These are phyloP conservation scores for Atherix ibis DNA, from an alignment of 2,888 invertebrate species.

Conservation along the genomic window DNA sequence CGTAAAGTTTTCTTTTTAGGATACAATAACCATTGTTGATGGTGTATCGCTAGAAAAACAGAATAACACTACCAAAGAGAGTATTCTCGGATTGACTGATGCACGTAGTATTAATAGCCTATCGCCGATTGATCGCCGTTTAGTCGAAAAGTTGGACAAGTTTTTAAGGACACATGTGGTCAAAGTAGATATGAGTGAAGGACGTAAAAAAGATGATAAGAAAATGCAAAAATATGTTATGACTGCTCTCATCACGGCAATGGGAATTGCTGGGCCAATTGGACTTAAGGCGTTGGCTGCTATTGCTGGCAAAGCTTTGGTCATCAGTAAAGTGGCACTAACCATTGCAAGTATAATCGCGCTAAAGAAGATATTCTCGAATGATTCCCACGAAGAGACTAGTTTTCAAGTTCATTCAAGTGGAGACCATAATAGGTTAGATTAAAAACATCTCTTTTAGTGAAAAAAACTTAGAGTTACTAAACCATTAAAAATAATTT, in stretches of 20 bases:
- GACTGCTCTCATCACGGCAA: constrained; percentile 44
- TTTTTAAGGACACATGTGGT: constrained; percentile 48
- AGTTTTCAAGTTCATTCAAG: constrained; percentile 54
- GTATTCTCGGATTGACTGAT: constrained; percentile 34
- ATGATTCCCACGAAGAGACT: constrained; percentile 44
- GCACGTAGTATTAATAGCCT: constrained; percentile 40
- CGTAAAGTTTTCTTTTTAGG: too few species aligned
- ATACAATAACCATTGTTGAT: constrained; percentile 43
- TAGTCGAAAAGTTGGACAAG: constrained; percentile 36
- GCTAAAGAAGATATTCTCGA: constrained; percentile 54
- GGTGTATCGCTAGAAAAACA: constrained; percentile 44
- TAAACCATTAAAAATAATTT: not conserved
- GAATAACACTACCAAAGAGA: constrained; percentile 35
- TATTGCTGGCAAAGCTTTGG: constrained; percentile 54
- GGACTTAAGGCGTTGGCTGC: constrained; percentile 52
- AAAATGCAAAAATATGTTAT: constrained; percentile 40
- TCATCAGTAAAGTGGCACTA: constrained; percentile 56
- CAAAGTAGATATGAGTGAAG: constrained; percentile 39
- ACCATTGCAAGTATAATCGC: constrained; percentile 57
- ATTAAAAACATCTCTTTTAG: not conserved
- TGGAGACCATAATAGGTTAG: constrained; percentile 43
- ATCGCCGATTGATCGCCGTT: constrained; percentile 37
- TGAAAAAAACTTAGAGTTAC: too few species aligned
- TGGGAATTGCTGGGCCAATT: constrained; percentile 53
- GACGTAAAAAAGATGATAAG: constrained; percentile 32